phyloP scores from a whole-genome alignment of 2,888 invertebrate species.

The Acleris emargana region DNA sequence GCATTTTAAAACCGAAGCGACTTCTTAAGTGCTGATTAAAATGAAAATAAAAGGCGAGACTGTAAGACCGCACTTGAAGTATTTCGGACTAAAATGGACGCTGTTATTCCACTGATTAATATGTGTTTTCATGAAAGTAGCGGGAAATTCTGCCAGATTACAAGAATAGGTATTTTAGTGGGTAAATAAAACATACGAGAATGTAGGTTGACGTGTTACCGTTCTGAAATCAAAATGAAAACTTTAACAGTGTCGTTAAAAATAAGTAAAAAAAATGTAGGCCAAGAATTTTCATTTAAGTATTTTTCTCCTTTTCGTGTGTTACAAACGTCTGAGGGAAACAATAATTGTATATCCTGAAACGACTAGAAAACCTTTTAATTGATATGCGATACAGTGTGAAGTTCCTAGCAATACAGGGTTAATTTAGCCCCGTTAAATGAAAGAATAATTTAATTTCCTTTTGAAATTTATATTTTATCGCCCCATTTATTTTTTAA shows the following conservation, averaged over 20 bases:
- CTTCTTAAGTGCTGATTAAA: no score
- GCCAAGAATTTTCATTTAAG: not conserved
- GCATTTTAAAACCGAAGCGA: no score
- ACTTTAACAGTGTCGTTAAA: constrained; percentile 10
- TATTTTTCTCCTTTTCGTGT: not conserved
- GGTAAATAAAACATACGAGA: constrained; percentile 20
- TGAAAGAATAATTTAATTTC: no score
- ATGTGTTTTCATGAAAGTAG: constrained; percentile 17
- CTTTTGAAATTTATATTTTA: no score
- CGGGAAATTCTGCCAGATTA: constrained; percentile 20
- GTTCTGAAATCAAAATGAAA: constrained; percentile 19
- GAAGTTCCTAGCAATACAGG: no score
- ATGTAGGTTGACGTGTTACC: constrained; percentile 27
- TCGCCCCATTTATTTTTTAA: no score
- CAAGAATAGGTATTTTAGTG: constrained; percentile 32
- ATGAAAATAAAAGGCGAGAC: not conserved
- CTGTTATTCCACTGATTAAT: constrained; percentile 27
- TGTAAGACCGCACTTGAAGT: not conserved
- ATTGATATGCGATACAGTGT: no score
- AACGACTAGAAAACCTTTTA: no score
- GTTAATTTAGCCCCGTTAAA: no score
- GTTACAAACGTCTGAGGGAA: no score
- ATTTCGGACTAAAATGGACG: not conserved
- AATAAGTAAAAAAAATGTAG: no score
- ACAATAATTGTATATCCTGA: no score